These are phyloP conservation scores for Philopedon plagiatum DNA, from an alignment of 2,888 invertebrate genomes.

Conservation along the genomic window DNA sequence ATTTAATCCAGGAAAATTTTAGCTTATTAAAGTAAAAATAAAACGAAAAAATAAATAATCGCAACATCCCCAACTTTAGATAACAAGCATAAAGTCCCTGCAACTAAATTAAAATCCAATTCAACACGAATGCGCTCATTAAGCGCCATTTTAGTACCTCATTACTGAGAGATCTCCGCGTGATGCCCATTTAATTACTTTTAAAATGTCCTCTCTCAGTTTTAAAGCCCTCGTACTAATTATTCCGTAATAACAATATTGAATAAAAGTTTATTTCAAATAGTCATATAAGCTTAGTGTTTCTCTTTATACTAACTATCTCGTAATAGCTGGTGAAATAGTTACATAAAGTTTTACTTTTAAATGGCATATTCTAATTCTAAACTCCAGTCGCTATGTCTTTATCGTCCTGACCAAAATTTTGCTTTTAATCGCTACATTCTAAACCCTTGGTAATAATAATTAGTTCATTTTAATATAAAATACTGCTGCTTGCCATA, in stretches of 20 bases:
- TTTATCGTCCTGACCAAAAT: too few relatives aligned
- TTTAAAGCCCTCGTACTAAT: background rate
- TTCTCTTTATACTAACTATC: too few relatives aligned
- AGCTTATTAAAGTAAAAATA: too few relatives aligned
- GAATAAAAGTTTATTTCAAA: background rate
- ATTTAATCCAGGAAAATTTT: too few relatives aligned
- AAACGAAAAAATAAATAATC: background rate
- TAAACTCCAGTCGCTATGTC: too few relatives aligned
- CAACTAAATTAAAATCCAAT: background rate
- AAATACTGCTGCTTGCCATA: too few relatives aligned
- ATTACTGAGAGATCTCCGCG: slow-evolving; percentile 1
- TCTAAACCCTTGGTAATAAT: too few relatives aligned
- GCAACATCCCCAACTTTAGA: background rate
- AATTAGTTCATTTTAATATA: too few relatives aligned
- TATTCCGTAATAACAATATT: background rate
- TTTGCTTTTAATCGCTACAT: too few relatives aligned
- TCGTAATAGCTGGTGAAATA: too few relatives aligned
- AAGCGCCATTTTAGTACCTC: background rate
- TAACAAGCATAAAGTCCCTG: background rate
- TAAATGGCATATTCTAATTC: too few relatives aligned
- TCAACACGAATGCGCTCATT: background rate
- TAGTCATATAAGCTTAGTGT: background rate
- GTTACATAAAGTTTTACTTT: too few relatives aligned
- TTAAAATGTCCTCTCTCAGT: background rate
- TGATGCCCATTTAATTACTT: slow-evolving; percentile 5